These are phyloP conservation scores for Fragum fragum DNA, from an alignment of 2,888 invertebrate species.

Conservation along the genomic window DNA sequence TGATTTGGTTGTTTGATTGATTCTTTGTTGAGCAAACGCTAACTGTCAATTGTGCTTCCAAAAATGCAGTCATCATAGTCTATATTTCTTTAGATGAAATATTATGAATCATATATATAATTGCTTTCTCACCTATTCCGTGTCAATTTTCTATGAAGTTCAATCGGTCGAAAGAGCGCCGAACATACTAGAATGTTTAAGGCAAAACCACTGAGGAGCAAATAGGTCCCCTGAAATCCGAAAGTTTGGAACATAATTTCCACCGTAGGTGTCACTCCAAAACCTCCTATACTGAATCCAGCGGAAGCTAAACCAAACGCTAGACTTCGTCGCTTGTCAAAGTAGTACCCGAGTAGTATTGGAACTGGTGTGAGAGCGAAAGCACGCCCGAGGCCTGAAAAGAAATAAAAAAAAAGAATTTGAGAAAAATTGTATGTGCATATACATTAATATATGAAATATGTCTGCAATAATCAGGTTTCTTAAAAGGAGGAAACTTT, in stretches of 20 bases:
- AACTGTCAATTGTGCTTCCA: too few species aligned
- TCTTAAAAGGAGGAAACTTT: too few species aligned
- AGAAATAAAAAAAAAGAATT: neutral
- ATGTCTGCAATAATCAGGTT: too few species aligned
- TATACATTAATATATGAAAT: too few species aligned
- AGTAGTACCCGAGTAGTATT: slow-evolving; percentile 76
- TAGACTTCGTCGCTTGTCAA: slow-evolving; percentile 75
- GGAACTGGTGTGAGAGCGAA: slow-evolving; percentile 73
- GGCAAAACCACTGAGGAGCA: slow-evolving; percentile 70
- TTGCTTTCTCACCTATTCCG: neutral
- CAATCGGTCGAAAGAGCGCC: slow-evolving; percentile 70
- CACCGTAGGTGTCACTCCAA: slow-evolving; percentile 70
- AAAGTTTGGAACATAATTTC: slow-evolving; percentile 71
- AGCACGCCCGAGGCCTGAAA: slow-evolving; percentile 75
- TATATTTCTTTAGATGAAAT: too few species aligned
- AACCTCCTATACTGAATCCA: slow-evolving; percentile 78
- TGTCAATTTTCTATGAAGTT: slow-evolving; percentile 45
- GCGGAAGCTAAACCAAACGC: slow-evolving; percentile 75
- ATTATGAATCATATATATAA: too few species aligned
- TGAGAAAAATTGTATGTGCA: too few species aligned
- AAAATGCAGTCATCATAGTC: too few species aligned
- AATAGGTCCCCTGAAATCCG: slow-evolving; percentile 73
- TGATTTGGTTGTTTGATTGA: too few species aligned
- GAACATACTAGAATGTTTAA: slow-evolving; percentile 65
- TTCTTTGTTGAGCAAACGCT: too few species aligned